phyloP scores from a whole-genome alignment of 2,797 vertebrate species.

The Halcyon smyrnensis region DNA sequence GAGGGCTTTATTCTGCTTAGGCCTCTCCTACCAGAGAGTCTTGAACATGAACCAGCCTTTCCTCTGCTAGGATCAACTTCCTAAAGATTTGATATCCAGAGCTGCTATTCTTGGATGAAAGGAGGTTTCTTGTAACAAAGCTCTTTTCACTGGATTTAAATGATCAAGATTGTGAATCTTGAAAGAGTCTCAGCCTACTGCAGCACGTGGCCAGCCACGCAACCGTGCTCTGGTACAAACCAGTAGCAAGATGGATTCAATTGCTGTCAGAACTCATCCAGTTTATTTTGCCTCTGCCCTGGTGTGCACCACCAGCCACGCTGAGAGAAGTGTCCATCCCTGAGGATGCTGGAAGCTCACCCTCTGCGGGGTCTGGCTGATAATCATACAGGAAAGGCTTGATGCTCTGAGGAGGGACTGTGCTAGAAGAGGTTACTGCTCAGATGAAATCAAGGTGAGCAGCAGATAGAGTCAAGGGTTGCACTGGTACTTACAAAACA shows the following conservation, averaged over 20 bases:
- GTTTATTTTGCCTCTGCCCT: neutral
- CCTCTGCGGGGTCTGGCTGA: neutral
- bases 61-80: neutral
- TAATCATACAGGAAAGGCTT: neutral
- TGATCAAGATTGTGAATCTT: neutral
- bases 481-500: neutral
- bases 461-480: neutral
- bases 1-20: neutral
- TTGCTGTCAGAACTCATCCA: neutral
- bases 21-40: neutral
- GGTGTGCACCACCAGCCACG: neutral
- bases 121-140: neutral
- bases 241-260: neutral
- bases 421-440: neutral
- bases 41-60: neutral
- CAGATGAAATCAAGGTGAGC: neutral
- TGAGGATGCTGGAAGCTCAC: neutral
- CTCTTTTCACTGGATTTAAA: neutral
- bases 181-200: neutral
- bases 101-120: neutral
- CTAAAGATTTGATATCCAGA: neutral
- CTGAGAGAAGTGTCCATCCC: neutral
- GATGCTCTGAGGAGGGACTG: neutral
- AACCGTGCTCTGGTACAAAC: neutral
- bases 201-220: neutral